Conservation (phyloP, 2,797 vertebrate species). For the Hemibagrus guttatus region DNA sequence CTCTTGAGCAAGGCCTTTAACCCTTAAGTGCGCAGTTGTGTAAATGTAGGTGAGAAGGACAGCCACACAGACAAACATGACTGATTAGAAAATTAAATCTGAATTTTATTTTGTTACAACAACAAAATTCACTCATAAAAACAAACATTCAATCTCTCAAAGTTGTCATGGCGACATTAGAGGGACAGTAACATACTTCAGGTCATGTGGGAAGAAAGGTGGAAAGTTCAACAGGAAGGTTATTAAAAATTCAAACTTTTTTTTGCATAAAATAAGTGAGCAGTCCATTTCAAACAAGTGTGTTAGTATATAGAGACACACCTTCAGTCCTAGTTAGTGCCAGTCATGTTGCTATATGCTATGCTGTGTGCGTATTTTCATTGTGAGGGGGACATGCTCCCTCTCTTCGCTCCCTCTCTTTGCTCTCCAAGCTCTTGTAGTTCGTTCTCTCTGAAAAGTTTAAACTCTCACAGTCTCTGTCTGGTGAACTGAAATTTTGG, state of each 20-base stretch:
- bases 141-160: neutral
- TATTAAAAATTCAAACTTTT: neutral
- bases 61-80: neutral
- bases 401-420: neutral
- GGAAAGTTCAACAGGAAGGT: neutral
- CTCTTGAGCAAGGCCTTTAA: too few species aligned
- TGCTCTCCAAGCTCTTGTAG: neutral
- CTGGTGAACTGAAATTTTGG: slow-evolving; percentile 60
- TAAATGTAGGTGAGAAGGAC: neutral
- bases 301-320: neutral
- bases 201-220: neutral
- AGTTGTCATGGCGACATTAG: neutral
- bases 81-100: neutral
- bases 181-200: neutral
- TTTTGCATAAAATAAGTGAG: neutral
- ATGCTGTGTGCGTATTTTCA: neutral
- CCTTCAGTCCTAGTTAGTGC: neutral
- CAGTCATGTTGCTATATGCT: neutral
- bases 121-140: slow-evolving; percentile 7
- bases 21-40: too few species aligned
- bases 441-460: neutral
- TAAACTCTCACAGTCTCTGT: slow-evolving; percentile 22
- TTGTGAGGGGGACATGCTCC: neutral
- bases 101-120: neutral
- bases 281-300: neutral